A percentile compares a stretch with the other conserved stretches of the same genome.
Evolutionary conservation across 2,113 vertebrate species (phyloP).

Genomic region (Coreoperca whiteheadi): DNA sequence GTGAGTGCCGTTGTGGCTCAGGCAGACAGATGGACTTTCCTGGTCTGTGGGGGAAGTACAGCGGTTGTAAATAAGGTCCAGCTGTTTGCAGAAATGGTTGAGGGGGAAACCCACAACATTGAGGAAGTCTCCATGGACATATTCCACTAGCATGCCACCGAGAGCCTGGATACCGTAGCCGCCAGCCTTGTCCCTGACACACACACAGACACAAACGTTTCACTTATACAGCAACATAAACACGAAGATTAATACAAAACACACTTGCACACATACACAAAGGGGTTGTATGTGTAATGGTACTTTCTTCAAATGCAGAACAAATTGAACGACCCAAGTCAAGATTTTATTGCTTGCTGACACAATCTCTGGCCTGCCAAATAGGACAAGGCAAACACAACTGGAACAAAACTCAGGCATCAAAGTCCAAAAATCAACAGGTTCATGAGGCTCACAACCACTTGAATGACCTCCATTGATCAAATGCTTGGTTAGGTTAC

Average conservation of each 20-base stretch:
- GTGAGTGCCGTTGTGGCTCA: neutral
- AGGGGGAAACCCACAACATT: conserved; percentile 97
- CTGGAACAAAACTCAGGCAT: conserved; percentile 8
- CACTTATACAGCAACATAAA: neutral
- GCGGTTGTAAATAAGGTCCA: conserved; percentile 83
- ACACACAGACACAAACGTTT: conserved; percentile 23
- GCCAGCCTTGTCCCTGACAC: conserved; percentile 94
- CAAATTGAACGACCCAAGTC: neutral
- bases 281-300: neutral
- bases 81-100: conserved; percentile 93
- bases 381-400: conserved; percentile 55
- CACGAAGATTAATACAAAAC: neutral
- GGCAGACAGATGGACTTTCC: neutral
- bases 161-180: conserved; percentile 98
- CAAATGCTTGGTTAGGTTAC: neutral
- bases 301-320: neutral
- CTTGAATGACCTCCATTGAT: conserved; percentile 5
- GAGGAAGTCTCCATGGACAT: conserved; percentile 91
- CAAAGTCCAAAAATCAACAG: conserved; percentile 73
- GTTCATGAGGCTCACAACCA: conserved; percentile 48
- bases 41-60: conserved; percentile 21
- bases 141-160: conserved; percentile 95
- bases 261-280: neutral
- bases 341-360: neutral
- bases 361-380: conserved; percentile 19